Percentiles rank a stretch among this genome's conserved stretches.
phyloP scores from a whole-genome alignment of 2,113 vertebrate species.

The Scytalopus superciliaris region DNA sequence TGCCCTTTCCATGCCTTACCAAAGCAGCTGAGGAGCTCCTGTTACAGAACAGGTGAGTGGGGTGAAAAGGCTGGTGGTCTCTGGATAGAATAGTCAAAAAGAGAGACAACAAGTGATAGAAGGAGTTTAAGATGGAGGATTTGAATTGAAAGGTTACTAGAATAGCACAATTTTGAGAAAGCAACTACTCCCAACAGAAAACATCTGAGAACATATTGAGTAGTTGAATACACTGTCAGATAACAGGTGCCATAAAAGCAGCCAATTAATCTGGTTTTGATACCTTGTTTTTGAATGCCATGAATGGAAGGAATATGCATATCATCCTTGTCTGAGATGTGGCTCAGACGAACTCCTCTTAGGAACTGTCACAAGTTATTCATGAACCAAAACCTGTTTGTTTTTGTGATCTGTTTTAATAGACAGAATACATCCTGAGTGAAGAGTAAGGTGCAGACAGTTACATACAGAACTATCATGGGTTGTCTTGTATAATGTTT shows the following conservation, averaged over 20 bases:
- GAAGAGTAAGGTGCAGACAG: neutral
- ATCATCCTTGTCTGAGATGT: neutral
- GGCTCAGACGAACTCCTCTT: neutral
- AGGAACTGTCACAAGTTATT: neutral
- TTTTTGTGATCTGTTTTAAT: neutral
- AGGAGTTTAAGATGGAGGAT: neutral
- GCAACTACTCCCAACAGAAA: neutral
- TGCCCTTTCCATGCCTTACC: constrained; percentile 11
- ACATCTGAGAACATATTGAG: neutral
- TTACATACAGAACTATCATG: neutral
- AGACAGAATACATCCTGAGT: neutral
- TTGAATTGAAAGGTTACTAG: neutral
- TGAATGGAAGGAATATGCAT: neutral
- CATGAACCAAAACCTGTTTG: neutral
- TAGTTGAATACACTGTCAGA: neutral
- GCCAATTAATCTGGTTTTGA: neutral
- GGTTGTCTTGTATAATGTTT: neutral
- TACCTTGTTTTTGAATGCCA: neutral
- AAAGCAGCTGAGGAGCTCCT: constrained; percentile 32
- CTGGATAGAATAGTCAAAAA: neutral
- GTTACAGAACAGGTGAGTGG: constrained; percentile 30
- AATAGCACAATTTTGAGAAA: neutral
- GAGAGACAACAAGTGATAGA: neutral
- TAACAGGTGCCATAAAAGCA: neutral
- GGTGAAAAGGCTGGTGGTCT: neutral